These are phyloP conservation scores for Hirtodrosophila histrioides DNA, from an alignment of 2,888 invertebrate genomes.

Conservation along the genomic window DNA sequence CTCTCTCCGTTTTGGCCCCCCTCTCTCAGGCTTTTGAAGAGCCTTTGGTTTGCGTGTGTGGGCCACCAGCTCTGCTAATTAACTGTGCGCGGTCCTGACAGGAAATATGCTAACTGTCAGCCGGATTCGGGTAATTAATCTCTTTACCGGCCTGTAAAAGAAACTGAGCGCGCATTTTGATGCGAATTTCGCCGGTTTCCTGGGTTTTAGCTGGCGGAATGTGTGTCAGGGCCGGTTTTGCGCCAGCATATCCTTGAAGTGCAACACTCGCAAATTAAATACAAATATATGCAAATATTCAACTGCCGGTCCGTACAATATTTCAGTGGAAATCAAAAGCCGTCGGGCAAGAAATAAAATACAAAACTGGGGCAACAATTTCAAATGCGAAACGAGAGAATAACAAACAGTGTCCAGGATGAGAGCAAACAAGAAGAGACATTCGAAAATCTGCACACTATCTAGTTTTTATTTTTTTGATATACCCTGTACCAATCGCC, in stretches of 20 bases:
- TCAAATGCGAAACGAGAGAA: slow-evolving; percentile 37
- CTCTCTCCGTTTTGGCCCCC: too few species aligned
- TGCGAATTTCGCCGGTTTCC: slow-evolving; percentile 55
- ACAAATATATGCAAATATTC: slow-evolving; percentile 37
- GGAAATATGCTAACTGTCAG: slow-evolving; percentile 76
- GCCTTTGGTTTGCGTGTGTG: slow-evolving; percentile 1
- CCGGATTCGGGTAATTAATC: slow-evolving; percentile 75
- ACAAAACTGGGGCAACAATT: slow-evolving; percentile 33
- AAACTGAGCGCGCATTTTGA: slow-evolving; percentile 47
- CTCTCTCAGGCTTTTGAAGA: neutral
- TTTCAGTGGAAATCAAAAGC: slow-evolving; percentile 38
- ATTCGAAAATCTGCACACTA: slow-evolving; percentile 1
- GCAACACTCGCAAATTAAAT: slow-evolving; percentile 50
- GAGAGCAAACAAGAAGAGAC: slow-evolving; percentile 10
- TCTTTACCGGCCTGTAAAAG: slow-evolving; percentile 64
- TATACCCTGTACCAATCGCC: slow-evolving; percentile 1
- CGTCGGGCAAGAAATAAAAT: slow-evolving; percentile 6
- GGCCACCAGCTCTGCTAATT: slow-evolving; percentile 52
- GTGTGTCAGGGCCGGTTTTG: slow-evolving; percentile 62
- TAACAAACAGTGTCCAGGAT: slow-evolving; percentile 41
- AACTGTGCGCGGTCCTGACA: slow-evolving; percentile 55
- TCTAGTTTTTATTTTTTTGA: neutral
- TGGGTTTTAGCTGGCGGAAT: slow-evolving; percentile 22
- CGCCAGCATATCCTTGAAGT: slow-evolving; percentile 48
- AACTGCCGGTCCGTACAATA: slow-evolving; percentile 34